Percentiles rank a stretch among this genome's conserved stretches.
Evolutionary conservation across 1,140 invertebrate species (phyloP).

Genomic region (Hylaeus anthracinus): DNA sequence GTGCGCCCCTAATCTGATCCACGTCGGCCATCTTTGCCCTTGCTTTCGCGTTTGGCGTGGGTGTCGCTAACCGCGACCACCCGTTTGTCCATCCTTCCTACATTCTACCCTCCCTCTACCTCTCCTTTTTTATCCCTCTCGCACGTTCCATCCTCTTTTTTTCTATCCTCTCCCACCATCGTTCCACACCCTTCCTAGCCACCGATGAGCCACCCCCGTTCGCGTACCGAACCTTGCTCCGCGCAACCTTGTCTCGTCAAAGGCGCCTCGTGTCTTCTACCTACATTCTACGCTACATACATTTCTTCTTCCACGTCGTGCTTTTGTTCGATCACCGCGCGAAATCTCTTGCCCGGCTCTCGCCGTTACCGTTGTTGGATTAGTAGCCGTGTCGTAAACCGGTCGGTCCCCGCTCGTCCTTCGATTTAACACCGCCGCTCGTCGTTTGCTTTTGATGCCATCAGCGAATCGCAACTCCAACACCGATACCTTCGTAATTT

Average conservation of each 20-base stretch:
- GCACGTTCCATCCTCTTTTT: slow-evolving; percentile 42
- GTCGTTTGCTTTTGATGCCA: background rate
- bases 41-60: slow-evolving; percentile 53
- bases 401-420: slow-evolving; percentile 2
- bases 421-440: slow-evolving; percentile 20
- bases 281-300: slow-evolving; percentile 33
- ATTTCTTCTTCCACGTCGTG: slow-evolving; percentile 38
- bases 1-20: slow-evolving; percentile 59
- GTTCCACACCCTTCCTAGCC: slow-evolving; percentile 20
- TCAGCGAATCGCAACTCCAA: background rate
- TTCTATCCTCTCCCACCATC: background rate
- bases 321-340: slow-evolving; percentile 42
- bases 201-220: slow-evolving; percentile 5
- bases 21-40: slow-evolving; percentile 75
- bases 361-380: slow-evolving; percentile 32
- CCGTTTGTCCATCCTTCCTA: slow-evolving; percentile 66
- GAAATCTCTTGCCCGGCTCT: slow-evolving; percentile 42
- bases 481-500: background rate
- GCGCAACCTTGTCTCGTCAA: slow-evolving; percentile 39
- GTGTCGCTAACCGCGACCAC: slow-evolving; percentile 75
- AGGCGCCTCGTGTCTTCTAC: slow-evolving; percentile 45
- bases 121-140: slow-evolving; percentile 15
- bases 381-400: slow-evolving; percentile 35
- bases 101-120: slow-evolving; percentile 36
- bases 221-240: slow-evolving; percentile 30